Evolutionary conservation across 2,797 vertebrate species (phyloP).

Genomic region (Trichosurus vulpecula): DNA sequence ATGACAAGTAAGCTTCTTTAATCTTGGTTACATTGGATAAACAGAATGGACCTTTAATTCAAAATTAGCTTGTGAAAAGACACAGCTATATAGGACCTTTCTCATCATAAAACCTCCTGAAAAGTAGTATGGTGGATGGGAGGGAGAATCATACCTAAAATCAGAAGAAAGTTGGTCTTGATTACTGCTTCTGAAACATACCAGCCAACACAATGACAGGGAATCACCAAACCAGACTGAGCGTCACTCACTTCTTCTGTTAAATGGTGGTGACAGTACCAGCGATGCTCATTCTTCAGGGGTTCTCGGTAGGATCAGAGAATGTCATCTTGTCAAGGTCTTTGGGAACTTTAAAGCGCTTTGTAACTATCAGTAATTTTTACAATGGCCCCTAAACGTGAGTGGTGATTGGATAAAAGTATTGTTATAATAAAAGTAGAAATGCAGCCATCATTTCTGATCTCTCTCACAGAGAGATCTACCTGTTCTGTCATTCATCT

Average conservation of each 20-base stretch:
- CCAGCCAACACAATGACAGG: not conserved
- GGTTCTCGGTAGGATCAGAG: not conserved
- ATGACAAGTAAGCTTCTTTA: not conserved
- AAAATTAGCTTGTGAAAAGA: not conserved
- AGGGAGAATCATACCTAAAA: not conserved
- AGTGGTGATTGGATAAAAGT: not conserved
- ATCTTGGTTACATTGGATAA: not conserved
- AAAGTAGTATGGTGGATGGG: not conserved
- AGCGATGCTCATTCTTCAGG: not conserved
- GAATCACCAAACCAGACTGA: not conserved
- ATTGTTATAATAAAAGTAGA: not conserved
- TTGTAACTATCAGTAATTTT: not conserved
- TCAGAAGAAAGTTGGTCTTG: not conserved
- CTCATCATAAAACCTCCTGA: not conserved
- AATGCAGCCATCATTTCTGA: slow-evolving; percentile 36
- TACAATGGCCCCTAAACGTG: not conserved
- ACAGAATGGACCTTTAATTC: not conserved
- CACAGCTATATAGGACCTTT: not conserved
- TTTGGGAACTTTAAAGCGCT: slow-evolving; percentile 4
- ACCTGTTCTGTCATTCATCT: slow-evolving; percentile 41
- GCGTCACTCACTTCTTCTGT: not conserved
- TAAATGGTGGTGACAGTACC: not conserved
- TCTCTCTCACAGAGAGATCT: slow-evolving; percentile 53
- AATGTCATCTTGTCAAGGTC: slow-evolving; percentile 12
- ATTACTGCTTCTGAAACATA: not conserved